Conservation (phyloP, 2,797 vertebrate genomes). For the Xiphophorus birchmanni region DNA sequence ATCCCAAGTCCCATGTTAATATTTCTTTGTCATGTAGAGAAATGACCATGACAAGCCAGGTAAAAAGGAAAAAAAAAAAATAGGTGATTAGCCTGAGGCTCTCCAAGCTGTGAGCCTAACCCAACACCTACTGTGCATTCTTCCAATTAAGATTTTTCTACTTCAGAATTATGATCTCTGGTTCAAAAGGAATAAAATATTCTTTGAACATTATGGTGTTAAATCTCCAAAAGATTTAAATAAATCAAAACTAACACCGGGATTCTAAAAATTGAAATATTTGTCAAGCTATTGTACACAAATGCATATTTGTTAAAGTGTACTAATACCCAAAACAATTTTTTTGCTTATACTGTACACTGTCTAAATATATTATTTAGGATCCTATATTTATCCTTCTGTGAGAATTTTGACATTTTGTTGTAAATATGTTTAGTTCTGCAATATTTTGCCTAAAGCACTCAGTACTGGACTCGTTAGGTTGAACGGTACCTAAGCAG, state of each 20-base stretch:
- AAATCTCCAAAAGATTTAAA: conserved; percentile 16
- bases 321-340: background rate
- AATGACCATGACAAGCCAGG: conserved; percentile 44
- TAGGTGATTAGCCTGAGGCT: conserved; percentile 39
- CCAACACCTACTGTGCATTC: conserved; percentile 46
- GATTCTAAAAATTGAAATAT: conserved; percentile 12
- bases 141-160: conserved; percentile 14
- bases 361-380: too few relatives aligned
- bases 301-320: conserved; percentile 23
- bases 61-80: background rate
- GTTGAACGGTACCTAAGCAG: too few relatives aligned
- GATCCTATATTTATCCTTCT: too few relatives aligned
- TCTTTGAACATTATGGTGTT: conserved; percentile 23
- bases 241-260: conserved; percentile 35
- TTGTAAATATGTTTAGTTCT: too few relatives aligned
- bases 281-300: conserved; percentile 21
- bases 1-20: conserved; percentile 43
- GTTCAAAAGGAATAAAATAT: conserved; percentile 16
- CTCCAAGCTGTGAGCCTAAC: conserved; percentile 41
- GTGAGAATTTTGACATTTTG: too few relatives aligned
- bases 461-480: too few relatives aligned
- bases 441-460: too few relatives aligned
- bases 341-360: background rate
- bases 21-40: conserved; percentile 64
- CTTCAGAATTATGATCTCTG: conserved; percentile 33